Evolutionary conservation across 2,888 invertebrate genomes (phyloP), one percentile per base, ranked within the genome.

Genomic region (Griposia aprilina): DNA sequence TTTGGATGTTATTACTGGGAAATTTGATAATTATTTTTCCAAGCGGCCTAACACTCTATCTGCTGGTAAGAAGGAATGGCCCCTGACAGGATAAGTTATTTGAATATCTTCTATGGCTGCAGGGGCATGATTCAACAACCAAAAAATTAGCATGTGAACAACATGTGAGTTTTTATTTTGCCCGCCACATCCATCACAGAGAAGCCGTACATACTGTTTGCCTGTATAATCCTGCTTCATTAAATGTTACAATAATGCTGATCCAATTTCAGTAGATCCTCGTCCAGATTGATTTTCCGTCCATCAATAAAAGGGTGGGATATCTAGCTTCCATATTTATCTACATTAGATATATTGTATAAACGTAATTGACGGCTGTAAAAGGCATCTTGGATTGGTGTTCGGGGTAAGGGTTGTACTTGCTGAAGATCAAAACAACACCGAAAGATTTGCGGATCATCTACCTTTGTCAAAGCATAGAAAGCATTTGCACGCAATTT

Each of bases 341-440:
- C 20, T 62, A 62, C 62, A 67, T 50, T 67, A 67, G 50, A 36
- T 15, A 68, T 52, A 68, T 67, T 52, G 50, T 67, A 67, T 67
- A 30, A 67, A 67, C 50, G 20, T 65, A 66, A 66, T 57, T 57
- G 66, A 66, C 48, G 73, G 45, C 66, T 66, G 48, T 87, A 86
- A 74, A 86, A 86, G 63, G 82, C 71, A 55, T 86, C 84, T 68
- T 76, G 72, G 74, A 85, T 87, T 50, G 82, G 85, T 65, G 83
- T 87, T 59, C 78, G 80, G 52, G 87, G 85, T 75, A 87, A 79
- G 50, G 80, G 78, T 70, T 82, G 82, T 41, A 86, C 81, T 77
- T 85, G 85, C 67, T 86, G 81, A 50, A 85, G 71, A 70, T 85
- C 68, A 55, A 68, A 68, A 68, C 68, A 68, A 68, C 68, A 55